phyloP scores from a whole-genome alignment of 2,797 vertebrate species.

The Sebastes cheni region DNA sequence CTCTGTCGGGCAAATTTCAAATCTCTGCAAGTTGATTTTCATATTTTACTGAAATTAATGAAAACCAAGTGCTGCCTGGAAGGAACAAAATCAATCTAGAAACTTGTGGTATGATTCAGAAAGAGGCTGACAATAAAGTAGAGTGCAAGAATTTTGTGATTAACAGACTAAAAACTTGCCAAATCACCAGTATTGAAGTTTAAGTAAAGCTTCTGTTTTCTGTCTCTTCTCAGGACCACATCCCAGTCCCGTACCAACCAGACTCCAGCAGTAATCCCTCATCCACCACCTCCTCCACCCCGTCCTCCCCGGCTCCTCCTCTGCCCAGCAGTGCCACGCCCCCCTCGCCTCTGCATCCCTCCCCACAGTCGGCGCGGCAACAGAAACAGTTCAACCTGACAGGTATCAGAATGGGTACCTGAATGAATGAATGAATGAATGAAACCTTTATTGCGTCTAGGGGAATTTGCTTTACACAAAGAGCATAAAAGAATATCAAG shows the following conservation, averaged over 20 bases:
- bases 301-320: slow-evolving; percentile 94
- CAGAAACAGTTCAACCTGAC: slow-evolving; percentile 96
- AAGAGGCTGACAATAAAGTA: slow-evolving; percentile 4
- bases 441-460: too few species aligned
- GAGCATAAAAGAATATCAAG: too few species aligned
- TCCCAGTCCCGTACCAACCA: slow-evolving; percentile 95
- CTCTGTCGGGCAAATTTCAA: slow-evolving; percentile 33
- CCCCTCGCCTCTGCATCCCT: slow-evolving; percentile 94
- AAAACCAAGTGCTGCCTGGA: slow-evolving; percentile 40
- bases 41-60: slow-evolving; percentile 43
- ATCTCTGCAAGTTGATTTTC: slow-evolving; percentile 33
- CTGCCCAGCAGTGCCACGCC: slow-evolving; percentile 95
- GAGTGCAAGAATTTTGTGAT: neutral
- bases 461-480: too few species aligned
- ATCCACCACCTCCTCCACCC: slow-evolving; percentile 97
- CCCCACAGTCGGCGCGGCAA: slow-evolving; percentile 92
- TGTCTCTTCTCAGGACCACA: slow-evolving; percentile 89
- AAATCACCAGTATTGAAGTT: neutral
- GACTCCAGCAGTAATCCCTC: slow-evolving; percentile 99
- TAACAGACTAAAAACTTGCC: neutral
- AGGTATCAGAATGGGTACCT: slow-evolving; percentile 77
- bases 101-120: slow-evolving; percentile 17
- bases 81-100: slow-evolving; percentile 52
- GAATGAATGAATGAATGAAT: too few species aligned
- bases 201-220: neutral